Evolutionary conservation across 2,113 vertebrate species (phyloP).

Genomic region (Gobiocypris rarus): DNA sequence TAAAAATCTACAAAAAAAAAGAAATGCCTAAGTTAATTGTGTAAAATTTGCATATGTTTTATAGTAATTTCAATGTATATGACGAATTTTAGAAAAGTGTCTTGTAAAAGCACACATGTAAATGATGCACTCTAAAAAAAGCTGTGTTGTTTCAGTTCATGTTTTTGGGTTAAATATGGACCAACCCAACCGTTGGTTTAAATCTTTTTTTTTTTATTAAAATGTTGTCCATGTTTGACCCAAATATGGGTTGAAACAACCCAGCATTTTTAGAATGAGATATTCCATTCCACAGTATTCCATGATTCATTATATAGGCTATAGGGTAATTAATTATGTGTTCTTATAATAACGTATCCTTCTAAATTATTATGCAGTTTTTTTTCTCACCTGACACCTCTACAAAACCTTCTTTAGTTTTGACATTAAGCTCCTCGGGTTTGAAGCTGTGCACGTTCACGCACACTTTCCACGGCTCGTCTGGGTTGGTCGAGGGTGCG

Average conservation of each 20-base stretch:
- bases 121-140: too few relatives aligned
- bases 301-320: background rate
- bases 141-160: too few relatives aligned
- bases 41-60: background rate
- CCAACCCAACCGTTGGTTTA: too few relatives aligned
- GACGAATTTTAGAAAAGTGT: too few relatives aligned
- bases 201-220: too few relatives aligned
- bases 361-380: background rate
- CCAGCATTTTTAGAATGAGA: too few relatives aligned
- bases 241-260: too few relatives aligned
- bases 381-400: constrained; percentile 92
- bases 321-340: too few relatives aligned
- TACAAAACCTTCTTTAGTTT: constrained; percentile 93
- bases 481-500: constrained; percentile 76
- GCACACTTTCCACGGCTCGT: constrained; percentile 98
- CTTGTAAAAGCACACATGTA: too few relatives aligned
- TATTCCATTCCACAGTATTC: background rate
- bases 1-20: background rate
- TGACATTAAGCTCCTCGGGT: constrained; percentile 90
- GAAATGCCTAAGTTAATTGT: background rate
- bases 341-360: background rate
- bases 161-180: too few relatives aligned
- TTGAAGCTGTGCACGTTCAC: constrained; percentile 98
- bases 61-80: too few relatives aligned
- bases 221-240: too few relatives aligned